These are phyloP conservation scores for Dasyurus viverrinus DNA, from an alignment of 2,113 vertebrate species.

Conservation along the genomic window DNA sequence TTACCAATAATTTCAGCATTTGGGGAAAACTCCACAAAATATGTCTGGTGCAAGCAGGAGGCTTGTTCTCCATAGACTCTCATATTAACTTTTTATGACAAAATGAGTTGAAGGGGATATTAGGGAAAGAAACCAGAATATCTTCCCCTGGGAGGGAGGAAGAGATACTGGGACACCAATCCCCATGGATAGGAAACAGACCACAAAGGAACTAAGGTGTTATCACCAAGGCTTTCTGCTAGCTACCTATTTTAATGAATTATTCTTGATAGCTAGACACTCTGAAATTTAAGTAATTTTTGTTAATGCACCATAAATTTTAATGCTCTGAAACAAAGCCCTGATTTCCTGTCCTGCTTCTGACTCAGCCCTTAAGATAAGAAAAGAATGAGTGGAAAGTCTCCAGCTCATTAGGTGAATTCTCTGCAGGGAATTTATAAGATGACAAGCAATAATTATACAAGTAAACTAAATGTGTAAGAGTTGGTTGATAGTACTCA, in stretches of 20 bases:
- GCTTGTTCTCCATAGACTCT: not conserved
- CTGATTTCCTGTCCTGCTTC: not conserved
- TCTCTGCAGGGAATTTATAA: not conserved
- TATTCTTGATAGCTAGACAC: not conserved
- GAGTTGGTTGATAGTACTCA: not conserved
- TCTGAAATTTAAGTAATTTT: not conserved
- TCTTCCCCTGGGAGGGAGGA: not conserved
- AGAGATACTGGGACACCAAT: not conserved
- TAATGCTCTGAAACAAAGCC: not conserved
- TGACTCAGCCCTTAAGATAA: not conserved
- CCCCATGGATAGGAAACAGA: not conserved
- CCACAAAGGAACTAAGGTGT: not conserved
- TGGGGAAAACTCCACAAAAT: not conserved
- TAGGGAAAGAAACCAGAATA: not conserved
- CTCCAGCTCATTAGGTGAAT: not conserved
- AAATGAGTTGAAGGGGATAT: not conserved
- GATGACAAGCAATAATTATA: not conserved
- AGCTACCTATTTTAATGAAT: not conserved
- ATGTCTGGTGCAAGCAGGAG: not conserved
- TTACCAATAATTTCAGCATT: not conserved
- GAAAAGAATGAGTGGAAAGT: not conserved
- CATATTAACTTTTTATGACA: not conserved
- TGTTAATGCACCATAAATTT: not conserved
- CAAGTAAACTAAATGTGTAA: not conserved
- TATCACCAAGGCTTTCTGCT: not conserved